Percentiles rank a stretch among this genome's conserved stretches.
Conservation (phyloP, 1,140 invertebrate genomes). For the Drosophila mojavensis region DNA sequence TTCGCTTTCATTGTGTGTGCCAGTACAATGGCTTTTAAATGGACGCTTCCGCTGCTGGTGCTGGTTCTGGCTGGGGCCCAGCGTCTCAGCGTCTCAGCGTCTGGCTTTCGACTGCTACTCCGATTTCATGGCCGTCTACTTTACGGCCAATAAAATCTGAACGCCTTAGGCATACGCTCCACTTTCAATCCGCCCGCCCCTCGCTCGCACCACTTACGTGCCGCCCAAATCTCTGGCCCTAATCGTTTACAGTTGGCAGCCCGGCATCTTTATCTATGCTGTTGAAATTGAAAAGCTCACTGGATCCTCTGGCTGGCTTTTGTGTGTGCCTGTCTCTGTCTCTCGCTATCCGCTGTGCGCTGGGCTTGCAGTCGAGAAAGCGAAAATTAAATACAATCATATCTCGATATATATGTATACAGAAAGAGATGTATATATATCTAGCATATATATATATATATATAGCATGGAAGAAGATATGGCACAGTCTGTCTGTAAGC, state of each 20-base stretch:
- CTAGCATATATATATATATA: not conserved
- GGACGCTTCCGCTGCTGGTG: constrained; percentile 23
- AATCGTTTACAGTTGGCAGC: constrained; percentile 65
- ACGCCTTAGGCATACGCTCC: constrained; percentile 62
- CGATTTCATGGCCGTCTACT: constrained; percentile 76
- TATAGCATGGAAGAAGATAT: not conserved
- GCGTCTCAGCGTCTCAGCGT: not conserved
- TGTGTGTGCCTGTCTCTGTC: constrained; percentile 16
- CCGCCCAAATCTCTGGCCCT: constrained; percentile 21
- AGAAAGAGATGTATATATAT: not conserved
- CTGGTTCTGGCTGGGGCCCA: too few relatives aligned
- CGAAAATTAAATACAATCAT: constrained; percentile 76
- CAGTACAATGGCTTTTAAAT: constrained; percentile 77
- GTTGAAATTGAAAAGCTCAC: constrained; percentile 73
- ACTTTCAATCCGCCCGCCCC: constrained; percentile 2
- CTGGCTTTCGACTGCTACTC: constrained; percentile 36
- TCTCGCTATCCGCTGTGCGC: not conserved
- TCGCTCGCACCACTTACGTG: not conserved
- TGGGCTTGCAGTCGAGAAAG: constrained; percentile 47
- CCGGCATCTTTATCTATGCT: constrained; percentile 76
- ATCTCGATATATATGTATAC: constrained; percentile 8
- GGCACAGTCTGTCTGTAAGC: constrained; percentile 39
- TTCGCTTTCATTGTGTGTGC: constrained; percentile 76
- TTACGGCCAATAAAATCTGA: constrained; percentile 80
- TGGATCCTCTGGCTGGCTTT: constrained; percentile 8